A percentile compares a stretch with the other conserved stretches of the same genome.
Evolutionary conservation across 2,888 invertebrate species (phyloP).

Genomic region (Sminthurides aquaticus): DNA sequence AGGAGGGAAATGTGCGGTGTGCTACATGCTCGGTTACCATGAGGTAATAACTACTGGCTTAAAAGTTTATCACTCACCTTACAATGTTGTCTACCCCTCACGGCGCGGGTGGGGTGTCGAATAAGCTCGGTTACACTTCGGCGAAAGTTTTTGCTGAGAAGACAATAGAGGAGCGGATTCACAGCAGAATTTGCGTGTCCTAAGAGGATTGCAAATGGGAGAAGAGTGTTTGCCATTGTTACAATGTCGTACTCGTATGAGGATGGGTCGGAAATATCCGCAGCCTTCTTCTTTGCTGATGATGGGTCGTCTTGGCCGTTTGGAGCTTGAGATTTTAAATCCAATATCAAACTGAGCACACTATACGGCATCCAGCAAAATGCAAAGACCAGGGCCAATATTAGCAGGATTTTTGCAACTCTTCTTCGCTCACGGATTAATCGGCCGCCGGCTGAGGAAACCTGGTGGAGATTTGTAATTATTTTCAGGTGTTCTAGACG

Average conservation of each 20-base stretch:
- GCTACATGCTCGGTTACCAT: too few relatives aligned
- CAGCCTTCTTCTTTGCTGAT: constrained; percentile 44
- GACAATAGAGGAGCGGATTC: constrained; percentile 68
- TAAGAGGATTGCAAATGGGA: constrained; percentile 60
- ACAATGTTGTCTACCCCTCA: constrained; percentile 43
- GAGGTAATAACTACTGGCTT: not conserved
- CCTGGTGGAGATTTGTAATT: constrained; percentile 30
- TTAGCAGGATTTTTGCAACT: constrained; percentile 66
- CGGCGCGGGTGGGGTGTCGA: constrained; percentile 41
- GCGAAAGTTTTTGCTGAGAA: constrained; percentile 66
- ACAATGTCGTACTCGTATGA: constrained; percentile 26
- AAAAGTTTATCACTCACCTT: constrained; percentile 42
- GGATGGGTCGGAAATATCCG: constrained; percentile 45
- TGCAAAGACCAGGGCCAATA: constrained; percentile 66
- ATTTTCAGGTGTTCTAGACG: too few relatives aligned
- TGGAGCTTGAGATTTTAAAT: constrained; percentile 48
- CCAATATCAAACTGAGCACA: constrained; percentile 59
- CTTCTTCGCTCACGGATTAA: constrained; percentile 63
- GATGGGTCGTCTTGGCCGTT: constrained; percentile 45
- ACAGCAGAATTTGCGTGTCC: constrained; percentile 70
- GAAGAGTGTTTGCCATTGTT: constrained; percentile 31
- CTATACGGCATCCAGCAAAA: constrained; percentile 73
- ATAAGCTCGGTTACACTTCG: constrained; percentile 58
- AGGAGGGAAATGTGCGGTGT: too few relatives aligned
- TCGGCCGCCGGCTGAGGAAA: constrained; percentile 46